Evolutionary conservation across 1,140 invertebrate species (phyloP).

Genomic region (Danaus plexippus): DNA sequence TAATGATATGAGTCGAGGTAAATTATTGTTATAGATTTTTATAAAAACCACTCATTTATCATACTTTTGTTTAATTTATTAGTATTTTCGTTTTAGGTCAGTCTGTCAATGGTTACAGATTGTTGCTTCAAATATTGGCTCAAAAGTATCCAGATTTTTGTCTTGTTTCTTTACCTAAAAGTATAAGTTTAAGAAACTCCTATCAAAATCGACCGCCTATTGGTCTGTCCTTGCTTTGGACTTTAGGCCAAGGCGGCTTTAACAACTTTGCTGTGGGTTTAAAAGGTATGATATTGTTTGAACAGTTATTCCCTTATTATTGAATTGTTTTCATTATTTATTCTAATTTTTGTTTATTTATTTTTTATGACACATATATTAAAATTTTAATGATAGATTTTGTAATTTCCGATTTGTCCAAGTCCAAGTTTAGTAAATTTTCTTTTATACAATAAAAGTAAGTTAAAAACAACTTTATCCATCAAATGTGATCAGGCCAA

Average conservation of each 20-base stretch:
- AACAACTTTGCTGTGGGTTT: slow-evolving; percentile 79
- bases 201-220: slow-evolving; percentile 86
- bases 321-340: too few species aligned
- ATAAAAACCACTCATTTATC: background rate
- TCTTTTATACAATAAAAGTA: too few species aligned
- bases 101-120: slow-evolving; percentile 78
- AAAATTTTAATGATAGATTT: too few species aligned
- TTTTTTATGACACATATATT: too few species aligned
- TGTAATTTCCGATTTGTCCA: too few species aligned
- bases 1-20: slow-evolving; percentile 77
- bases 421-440: too few species aligned
- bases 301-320: too few species aligned
- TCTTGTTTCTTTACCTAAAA: slow-evolving; percentile 74
- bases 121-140: slow-evolving; percentile 79
- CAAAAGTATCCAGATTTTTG: slow-evolving; percentile 76
- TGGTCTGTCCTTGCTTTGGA: slow-evolving; percentile 85
- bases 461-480: too few species aligned
- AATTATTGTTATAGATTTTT: slow-evolving; percentile 3
- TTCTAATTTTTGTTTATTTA: too few species aligned
- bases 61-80: slow-evolving; percentile 7
- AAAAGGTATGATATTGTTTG: slow-evolving; percentile 69
- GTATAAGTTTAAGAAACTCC: slow-evolving; percentile 77
- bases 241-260: slow-evolving; percentile 81
- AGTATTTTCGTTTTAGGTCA: slow-evolving; percentile 41
- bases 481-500: too few species aligned